These are phyloP conservation scores for Pharmacophagus antenor DNA, from an alignment of 2,888 invertebrate genomes.

Conservation along the genomic window DNA sequence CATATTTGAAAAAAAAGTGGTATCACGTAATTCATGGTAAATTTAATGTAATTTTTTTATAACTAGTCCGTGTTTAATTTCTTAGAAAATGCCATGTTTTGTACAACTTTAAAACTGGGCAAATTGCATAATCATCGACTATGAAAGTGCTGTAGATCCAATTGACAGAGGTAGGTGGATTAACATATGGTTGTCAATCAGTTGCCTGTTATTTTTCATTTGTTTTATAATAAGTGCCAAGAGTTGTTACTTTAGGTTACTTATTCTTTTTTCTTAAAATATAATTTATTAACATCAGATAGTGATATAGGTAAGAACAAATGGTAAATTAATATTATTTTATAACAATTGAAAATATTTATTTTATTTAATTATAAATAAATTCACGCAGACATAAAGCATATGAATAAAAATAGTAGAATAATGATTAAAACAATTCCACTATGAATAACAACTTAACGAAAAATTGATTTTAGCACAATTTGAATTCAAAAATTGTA, in stretches of 20 bases:
- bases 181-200: neutral
- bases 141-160: neutral
- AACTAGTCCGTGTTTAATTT: neutral
- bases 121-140: neutral
- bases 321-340: conserved; percentile 28
- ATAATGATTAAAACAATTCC: conserved; percentile 29
- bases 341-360: conserved; percentile 27
- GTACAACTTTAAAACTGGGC: neutral
- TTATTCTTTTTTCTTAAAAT: conserved; percentile 23
- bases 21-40: too few relatives aligned
- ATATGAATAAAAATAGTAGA: conserved; percentile 23
- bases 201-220: neutral
- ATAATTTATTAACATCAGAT: conserved; percentile 16
- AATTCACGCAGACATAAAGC: conserved; percentile 26
- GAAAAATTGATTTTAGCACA: neutral
- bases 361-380: conserved; percentile 27
- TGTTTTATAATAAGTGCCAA: neutral
- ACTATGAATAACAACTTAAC: conserved; percentile 8
- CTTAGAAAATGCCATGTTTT: neutral
- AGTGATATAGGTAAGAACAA: conserved; percentile 28
- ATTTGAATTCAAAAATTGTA: too few relatives aligned
- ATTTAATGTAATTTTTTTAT: too few relatives aligned
- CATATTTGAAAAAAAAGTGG: neutral
- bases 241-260: conserved; percentile 23
- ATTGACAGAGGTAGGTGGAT: neutral